These are phyloP conservation scores for Datnioides undecimradiatus DNA, from an alignment of 2,113 vertebrate species.

Conservation along the genomic window DNA sequence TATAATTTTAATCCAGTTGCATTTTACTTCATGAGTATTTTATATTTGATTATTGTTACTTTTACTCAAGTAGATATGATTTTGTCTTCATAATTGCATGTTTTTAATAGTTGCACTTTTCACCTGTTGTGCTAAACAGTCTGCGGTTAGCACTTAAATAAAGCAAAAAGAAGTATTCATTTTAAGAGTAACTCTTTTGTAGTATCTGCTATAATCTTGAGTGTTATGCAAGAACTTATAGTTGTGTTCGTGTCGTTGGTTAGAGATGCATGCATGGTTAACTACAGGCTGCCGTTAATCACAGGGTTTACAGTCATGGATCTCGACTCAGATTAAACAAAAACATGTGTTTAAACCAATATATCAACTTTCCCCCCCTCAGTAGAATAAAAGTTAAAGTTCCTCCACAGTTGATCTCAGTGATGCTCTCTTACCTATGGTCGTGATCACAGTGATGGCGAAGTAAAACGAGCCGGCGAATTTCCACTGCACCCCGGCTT, in stretches of 20 bases:
- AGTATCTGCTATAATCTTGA: neutral
- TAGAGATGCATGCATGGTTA: too few relatives aligned
- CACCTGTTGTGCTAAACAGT: neutral
- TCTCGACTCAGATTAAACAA: neutral
- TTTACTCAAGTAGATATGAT: neutral
- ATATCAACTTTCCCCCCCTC: neutral
- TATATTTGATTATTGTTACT: neutral
- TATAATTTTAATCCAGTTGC: too few relatives aligned
- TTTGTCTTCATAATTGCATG: neutral
- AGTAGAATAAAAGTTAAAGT: conserved; percentile 3
- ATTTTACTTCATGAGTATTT: too few relatives aligned
- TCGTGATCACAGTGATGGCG: conserved; percentile 98
- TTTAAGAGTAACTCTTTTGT: neutral
- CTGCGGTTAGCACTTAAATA: neutral
- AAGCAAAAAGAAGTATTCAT: neutral
- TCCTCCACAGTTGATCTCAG: neutral
- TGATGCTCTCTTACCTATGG: conserved; percentile 88
- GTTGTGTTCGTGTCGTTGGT: too few relatives aligned
- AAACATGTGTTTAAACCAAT: neutral
- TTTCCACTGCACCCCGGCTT: conserved; percentile 94
- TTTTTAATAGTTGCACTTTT: neutral
- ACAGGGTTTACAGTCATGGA: too few relatives aligned
- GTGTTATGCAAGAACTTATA: neutral
- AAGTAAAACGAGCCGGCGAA: conserved; percentile 98
- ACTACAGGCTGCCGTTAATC: too few relatives aligned